Evolutionary conservation across 2,888 invertebrate species (phyloP).

Genomic region (Meandrusa payeni): DNA sequence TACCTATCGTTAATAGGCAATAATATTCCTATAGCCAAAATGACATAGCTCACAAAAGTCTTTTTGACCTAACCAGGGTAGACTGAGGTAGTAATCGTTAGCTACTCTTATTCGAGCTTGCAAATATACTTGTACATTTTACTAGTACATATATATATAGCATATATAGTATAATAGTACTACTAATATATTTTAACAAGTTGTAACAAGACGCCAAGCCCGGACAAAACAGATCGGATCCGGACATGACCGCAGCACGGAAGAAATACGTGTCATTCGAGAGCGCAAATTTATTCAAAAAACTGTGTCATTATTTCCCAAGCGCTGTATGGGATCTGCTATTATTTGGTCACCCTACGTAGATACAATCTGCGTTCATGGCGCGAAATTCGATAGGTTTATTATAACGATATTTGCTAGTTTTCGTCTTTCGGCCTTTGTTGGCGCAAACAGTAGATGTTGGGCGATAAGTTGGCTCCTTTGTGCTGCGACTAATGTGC

Average conservation of each 20-base stretch:
- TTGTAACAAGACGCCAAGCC: neutral
- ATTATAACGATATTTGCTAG: constrained; percentile 76
- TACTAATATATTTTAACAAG: too few species aligned
- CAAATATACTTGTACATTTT: too few species aligned
- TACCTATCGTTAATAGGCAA: too few species aligned
- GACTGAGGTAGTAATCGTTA: too few species aligned
- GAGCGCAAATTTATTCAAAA: constrained; percentile 29
- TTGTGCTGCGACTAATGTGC: constrained; percentile 41
- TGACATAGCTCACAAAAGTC: too few species aligned
- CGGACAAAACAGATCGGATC: constrained; percentile 27
- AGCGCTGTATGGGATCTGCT: constrained; percentile 58
- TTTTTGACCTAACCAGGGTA: too few species aligned
- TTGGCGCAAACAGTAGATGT: constrained; percentile 42
- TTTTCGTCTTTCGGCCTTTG: constrained; percentile 49
- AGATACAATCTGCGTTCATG: constrained; percentile 52
- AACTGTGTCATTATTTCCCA: constrained; percentile 46
- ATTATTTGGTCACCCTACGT: constrained; percentile 64
- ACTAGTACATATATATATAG: too few species aligned
- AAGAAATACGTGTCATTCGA: constrained; percentile 38
- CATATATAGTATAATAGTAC: too few species aligned
- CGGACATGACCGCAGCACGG: constrained; percentile 40
- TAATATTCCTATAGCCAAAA: too few species aligned
- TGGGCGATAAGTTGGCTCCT: constrained; percentile 37
- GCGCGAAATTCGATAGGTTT: constrained; percentile 67
- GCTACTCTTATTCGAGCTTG: too few species aligned